Evolutionary conservation across 1,140 invertebrate genomes (phyloP), one percentile per base, ranked within the genome.

Genomic region (Zophobas atratus): DNA sequence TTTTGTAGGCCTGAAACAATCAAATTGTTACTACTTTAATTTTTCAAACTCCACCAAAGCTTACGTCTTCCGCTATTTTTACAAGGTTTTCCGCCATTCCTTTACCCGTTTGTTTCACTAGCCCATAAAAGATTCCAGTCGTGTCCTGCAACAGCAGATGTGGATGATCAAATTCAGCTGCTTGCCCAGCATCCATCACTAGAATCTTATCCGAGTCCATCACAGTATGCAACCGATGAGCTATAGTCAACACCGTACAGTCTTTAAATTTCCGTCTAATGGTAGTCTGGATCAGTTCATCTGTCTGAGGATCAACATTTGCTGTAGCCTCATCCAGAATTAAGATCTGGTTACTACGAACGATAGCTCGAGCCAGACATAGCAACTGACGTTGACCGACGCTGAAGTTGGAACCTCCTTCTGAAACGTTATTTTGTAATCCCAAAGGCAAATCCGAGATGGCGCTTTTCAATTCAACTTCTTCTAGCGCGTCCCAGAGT

Each of bases 401-500:
- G 74, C 90, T 92, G 77, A 90, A 84, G 75, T 86, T 86, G 5
- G 39, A 70, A 32, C 85, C 86, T 33, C 92, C 92, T 71, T 94
- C 92, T 72, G 89, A 88, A 4, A 95, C 87, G 20, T 88, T 87
- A 38, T 79, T 86, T 2, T 87, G 84, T n/a, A 91, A 81, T 1
- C 53, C 51, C 6, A n/a, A 6, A 39, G 55, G 35, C 33, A 84
- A 84, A 43, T 82, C 84, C 0, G 83, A 77, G 70, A 89, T 81
- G 0, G 88, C 85, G 5, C 90, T 87, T 80, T 92, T 93, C 0
- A 77, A 33, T 63, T 74, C 92, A 81, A 88, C 88, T 39, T 89
- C 84, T 35, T 88, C 89, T 4, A 95, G 84, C 5, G 90, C 92
- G 76, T 87, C 84, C 93, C 93, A 95, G 0, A 95, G 77, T n/a